These are phyloP conservation scores for Strigops habroptila DNA, from an alignment of 2,113 vertebrate genomes.

Conservation along the genomic window DNA sequence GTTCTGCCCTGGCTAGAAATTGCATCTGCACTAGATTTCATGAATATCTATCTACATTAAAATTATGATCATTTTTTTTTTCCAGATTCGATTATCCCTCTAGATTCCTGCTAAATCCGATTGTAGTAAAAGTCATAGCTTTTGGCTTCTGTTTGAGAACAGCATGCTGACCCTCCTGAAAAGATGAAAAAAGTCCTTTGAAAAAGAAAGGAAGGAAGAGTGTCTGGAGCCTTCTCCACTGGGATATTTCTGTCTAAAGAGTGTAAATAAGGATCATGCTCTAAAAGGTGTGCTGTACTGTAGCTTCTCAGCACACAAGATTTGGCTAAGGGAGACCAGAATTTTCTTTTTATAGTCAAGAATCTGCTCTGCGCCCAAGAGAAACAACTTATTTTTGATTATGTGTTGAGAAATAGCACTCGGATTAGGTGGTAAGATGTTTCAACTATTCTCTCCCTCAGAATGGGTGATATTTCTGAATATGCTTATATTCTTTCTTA, in stretches of 20 bases:
- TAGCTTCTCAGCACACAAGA: not conserved
- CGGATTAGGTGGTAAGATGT: not conserved
- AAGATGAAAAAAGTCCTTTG: conserved; percentile 39
- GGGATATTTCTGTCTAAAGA: conserved; percentile 47
- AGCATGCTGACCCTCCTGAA: not conserved
- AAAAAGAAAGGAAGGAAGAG: conserved; percentile 59
- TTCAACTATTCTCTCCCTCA: not conserved
- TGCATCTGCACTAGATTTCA: not conserved
- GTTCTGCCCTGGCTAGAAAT: not conserved
- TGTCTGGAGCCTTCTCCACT: conserved; percentile 49
- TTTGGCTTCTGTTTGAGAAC: conserved; percentile 6
- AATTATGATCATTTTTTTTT: not conserved
- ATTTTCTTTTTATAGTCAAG: not conserved
- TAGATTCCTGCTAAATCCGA: not conserved
- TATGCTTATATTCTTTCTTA: not conserved
- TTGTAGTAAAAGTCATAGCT: not conserved
- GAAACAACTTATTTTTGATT: not conserved
- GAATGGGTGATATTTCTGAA: not conserved
- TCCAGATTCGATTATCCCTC: not conserved
- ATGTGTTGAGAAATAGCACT: not conserved
- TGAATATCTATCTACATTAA: not conserved
- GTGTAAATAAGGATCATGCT: not conserved
- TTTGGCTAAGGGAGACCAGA: not conserved
- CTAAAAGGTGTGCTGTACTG: not conserved
- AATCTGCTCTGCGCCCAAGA: not conserved